Evolutionary conservation across 2,888 invertebrate species (phyloP), one percentile per base, ranked within the genome.

Genomic region (Autographa pulchrina): DNA sequence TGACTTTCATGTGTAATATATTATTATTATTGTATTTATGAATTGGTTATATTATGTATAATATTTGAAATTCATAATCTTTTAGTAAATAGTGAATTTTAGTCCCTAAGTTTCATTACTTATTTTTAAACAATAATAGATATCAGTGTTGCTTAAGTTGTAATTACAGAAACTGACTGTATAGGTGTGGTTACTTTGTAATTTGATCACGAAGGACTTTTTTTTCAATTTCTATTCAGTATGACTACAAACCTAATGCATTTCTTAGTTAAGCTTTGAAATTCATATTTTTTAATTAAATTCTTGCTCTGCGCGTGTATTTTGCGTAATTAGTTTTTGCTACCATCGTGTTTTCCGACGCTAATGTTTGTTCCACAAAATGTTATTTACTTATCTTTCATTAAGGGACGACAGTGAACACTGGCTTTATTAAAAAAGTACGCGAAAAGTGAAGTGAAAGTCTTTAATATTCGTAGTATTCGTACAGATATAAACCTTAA

Each of bases 381-480:
- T 71, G 72, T 72, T 77, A 80, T 76, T 72, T 48, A 60, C 59
- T 75, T 25, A 7, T 63, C 54, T 77, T 66, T 72, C 13, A 63
- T 63, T 41, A 65, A 25, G 20, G 20, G 35, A 31, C 20, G 41
- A 43, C 38, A 38, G 32, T 64, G 35, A 65, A 65, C 72, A 63
- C 65, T 58, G 60, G 43, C 62, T 63, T 68, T 60, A 80, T 71
- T 75, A 25, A 54, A 66, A 78, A 61, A 25, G 52, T 61, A 80
- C 56, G 68, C 35, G 65, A 68, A 63, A 65, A 11, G 6, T 43
- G 38, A 63, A 76, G 18, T 20, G 60, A 68, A 72, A 63, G 60
- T 54, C 61, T 56, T 77, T 63, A 60, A 63, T 75, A 75, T 66
- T 72, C 62, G 20, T 63, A 60, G 60, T 75, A 75, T 66, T 72